Conservation (phyloP, 2,113 vertebrate species). For the Calonectris borealis region DNA sequence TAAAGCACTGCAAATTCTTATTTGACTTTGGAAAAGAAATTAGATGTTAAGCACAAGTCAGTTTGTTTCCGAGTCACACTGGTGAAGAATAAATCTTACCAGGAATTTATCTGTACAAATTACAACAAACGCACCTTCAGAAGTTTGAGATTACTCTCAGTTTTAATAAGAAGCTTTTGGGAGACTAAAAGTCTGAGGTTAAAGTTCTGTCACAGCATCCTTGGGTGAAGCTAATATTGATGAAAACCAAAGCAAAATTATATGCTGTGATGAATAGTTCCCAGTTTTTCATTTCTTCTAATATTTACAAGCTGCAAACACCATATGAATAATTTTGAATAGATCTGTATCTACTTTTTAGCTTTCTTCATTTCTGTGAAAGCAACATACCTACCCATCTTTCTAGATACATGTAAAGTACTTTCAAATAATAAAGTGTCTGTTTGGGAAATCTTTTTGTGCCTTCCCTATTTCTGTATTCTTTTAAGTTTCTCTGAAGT, state of each 20-base stretch:
- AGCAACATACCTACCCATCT: not conserved
- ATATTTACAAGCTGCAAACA: not conserved
- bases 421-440: not conserved
- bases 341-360: not conserved
- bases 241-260: not conserved
- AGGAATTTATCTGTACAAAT: not conserved
- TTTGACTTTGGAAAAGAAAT: not conserved
- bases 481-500: not conserved
- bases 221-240: not conserved
- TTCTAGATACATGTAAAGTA: not conserved
- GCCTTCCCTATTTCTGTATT: not conserved
- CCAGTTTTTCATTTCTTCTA: not conserved
- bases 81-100: not conserved
- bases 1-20: not conserved
- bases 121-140: not conserved
- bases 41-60: not conserved
- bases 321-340: not conserved
- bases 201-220: not conserved
- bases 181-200: not conserved
- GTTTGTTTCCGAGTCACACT: not conserved
- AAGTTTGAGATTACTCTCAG: not conserved
- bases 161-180: not conserved
- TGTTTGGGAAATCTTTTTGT: not conserved
- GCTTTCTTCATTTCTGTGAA: not conserved
- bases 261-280: not conserved